Evolutionary conservation across 2,113 vertebrate genomes (phyloP).

Genomic region (Muscicapa adusta): DNA sequence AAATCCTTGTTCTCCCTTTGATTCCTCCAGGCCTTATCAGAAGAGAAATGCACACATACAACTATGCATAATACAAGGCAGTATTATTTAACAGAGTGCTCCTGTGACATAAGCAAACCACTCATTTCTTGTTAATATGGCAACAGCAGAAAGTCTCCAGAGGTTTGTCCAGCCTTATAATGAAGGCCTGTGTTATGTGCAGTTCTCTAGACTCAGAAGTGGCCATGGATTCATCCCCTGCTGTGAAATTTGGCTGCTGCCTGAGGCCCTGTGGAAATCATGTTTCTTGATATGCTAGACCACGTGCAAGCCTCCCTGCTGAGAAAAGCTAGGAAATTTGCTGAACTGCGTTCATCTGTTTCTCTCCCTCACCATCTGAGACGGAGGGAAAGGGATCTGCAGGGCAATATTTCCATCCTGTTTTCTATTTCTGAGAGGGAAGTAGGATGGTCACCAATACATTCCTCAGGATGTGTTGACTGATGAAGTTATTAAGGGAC

Average conservation of each 20-base stretch:
- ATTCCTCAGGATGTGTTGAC: not conserved
- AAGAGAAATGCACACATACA: conserved; percentile 3
- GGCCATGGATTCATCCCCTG: conserved; percentile 33
- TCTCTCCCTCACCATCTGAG: not conserved
- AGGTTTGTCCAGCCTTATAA: conserved; percentile 53
- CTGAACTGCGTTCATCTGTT: not conserved
- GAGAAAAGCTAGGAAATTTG: conserved; percentile 44
- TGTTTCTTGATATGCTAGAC: conserved; percentile 4
- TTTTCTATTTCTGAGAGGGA: not conserved
- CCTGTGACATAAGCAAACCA: not conserved
- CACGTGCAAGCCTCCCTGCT: conserved; percentile 11
- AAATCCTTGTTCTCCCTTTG: not conserved
- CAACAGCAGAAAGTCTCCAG: conserved; percentile 40
- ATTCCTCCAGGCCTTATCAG: not conserved
- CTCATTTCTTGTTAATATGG: conserved; percentile 52
- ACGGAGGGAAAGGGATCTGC: not conserved
- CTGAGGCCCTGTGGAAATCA: conserved; percentile 56
- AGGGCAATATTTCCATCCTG: not conserved
- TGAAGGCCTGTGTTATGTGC: not conserved
- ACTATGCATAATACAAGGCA: not conserved
- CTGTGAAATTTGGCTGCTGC: conserved; percentile 59
- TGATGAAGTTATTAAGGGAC: not conserved
- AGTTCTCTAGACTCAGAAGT: conserved; percentile 37
- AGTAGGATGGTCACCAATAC: not conserved
- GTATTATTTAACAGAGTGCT: not conserved